phyloP scores from a whole-genome alignment of 2,797 vertebrate species.

The Rhinogobio ventralis region DNA sequence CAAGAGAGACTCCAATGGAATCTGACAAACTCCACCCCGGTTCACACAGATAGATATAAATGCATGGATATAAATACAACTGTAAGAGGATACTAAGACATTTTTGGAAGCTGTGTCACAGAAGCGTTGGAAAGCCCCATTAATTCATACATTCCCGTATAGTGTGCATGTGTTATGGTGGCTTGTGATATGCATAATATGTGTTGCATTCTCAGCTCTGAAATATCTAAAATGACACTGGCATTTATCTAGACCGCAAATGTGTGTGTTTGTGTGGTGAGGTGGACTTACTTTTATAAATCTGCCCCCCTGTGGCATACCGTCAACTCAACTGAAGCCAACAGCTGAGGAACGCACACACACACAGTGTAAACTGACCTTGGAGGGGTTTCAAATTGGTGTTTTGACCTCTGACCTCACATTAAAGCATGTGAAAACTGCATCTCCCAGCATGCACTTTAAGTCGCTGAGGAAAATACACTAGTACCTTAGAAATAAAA shows the following conservation, averaged over 20 bases:
- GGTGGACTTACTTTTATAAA: slow-evolving; percentile 34
- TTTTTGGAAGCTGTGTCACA: slow-evolving; percentile 70
- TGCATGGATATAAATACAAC: slow-evolving; percentile 78
- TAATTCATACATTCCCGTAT: slow-evolving; percentile 13
- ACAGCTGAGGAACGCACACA: slow-evolving; percentile 70
- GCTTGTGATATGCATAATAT: slow-evolving; percentile 4
- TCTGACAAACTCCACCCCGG: slow-evolving; percentile 44
- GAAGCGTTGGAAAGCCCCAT: slow-evolving; percentile 66
- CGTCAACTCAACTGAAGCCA: slow-evolving; percentile 67
- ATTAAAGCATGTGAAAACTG: slow-evolving; percentile 14
- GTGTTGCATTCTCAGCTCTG: neutral
- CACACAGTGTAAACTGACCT: slow-evolving; percentile 52
- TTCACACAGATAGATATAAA: slow-evolving; percentile 36
- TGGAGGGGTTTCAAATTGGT: slow-evolving; percentile 20
- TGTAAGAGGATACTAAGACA: slow-evolving; percentile 79
- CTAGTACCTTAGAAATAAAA: slow-evolving; percentile 74
- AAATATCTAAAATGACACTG: slow-evolving; percentile 16
- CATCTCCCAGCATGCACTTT: slow-evolving; percentile 41
- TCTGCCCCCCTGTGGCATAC: slow-evolving; percentile 31
- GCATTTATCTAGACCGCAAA: neutral
- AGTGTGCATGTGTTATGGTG: slow-evolving; percentile 5
- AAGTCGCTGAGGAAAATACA: slow-evolving; percentile 42
- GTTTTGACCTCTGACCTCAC: slow-evolving; percentile 28
- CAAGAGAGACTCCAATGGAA: slow-evolving; percentile 34
- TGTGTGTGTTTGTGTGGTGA: slow-evolving; percentile 21